Conservation (phyloP, 2,888 invertebrate genomes). For the Margaritifera margaritifera region DNA sequence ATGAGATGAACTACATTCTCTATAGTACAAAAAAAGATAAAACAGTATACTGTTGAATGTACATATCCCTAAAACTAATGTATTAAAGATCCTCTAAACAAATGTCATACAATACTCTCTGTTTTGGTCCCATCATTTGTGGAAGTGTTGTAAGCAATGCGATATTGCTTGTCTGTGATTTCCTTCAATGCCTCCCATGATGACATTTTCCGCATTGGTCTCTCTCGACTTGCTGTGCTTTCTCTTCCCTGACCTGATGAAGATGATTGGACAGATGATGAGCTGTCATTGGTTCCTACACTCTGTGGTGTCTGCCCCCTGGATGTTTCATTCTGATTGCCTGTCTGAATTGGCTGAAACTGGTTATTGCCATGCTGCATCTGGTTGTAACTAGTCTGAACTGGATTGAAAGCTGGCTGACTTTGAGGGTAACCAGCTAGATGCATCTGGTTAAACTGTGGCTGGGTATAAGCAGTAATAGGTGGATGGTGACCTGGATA, state of each 20-base stretch:
- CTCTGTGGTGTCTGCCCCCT: constrained; percentile 3
- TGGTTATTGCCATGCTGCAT: not conserved
- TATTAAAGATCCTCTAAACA: no score
- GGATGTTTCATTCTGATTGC: no score
- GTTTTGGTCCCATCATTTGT: constrained; percentile 6
- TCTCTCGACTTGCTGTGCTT: constrained; percentile 11
- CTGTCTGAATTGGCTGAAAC: no score
- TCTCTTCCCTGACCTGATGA: not conserved
- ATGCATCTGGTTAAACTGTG: constrained; percentile 1
- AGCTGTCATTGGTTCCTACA: constrained; percentile 12
- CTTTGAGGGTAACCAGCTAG: constrained; percentile 7
- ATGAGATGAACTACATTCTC: no score
- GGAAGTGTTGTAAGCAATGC: constrained; percentile 2
- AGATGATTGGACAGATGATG: constrained; percentile 4
- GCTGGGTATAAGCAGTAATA: constrained; percentile 7
- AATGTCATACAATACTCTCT: constrained; percentile 29
- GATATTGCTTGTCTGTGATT: constrained; percentile 27
- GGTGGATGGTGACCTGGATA: constrained; percentile 10
- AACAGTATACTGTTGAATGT: no score
- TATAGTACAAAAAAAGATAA: no score
- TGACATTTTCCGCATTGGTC: constrained; percentile 31
- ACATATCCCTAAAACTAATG: no score
- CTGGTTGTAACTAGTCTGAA: constrained; percentile 7
- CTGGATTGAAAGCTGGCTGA: not conserved
- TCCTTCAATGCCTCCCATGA: constrained; percentile 45